These are phyloP conservation scores for Lasioglossum figueresi DNA, from an alignment of 2,888 invertebrate species.

Conservation along the genomic window DNA sequence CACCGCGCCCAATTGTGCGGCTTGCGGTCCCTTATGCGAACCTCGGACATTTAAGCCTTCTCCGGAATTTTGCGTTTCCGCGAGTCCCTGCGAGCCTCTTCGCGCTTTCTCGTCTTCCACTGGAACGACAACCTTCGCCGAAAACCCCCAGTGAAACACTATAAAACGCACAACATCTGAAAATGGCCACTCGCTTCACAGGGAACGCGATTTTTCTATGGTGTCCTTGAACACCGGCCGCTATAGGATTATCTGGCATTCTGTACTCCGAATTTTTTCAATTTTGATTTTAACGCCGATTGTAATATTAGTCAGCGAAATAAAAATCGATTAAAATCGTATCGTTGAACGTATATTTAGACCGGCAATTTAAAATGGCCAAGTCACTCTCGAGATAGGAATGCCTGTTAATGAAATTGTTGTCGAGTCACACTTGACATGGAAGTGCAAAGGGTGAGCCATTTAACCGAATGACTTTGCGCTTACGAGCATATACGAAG, in stretches of 20 bases:
- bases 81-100: background rate
- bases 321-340: background rate
- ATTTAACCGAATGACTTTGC: background rate
- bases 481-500: background rate
- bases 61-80: slow-evolving; percentile 41
- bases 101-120: background rate
- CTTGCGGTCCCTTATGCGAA: slow-evolving; percentile 53
- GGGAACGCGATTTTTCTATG: background rate
- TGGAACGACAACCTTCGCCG: background rate
- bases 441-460: background rate
- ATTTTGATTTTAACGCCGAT: background rate
- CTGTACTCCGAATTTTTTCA: background rate
- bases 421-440: background rate
- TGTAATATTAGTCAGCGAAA: no score
- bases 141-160: background rate
- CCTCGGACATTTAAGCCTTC: slow-evolving; percentile 52
- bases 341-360: background rate
- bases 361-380: background rate
- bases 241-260: background rate
- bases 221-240: background rate
- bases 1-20: slow-evolving; percentile 56
- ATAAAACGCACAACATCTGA: background rate
- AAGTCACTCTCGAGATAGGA: background rate
- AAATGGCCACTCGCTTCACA: background rate
- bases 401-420: background rate